Base-by-base conservation (phyloP, 1,140 invertebrate species). In the Pygmarrhopalites habei region DNA sequence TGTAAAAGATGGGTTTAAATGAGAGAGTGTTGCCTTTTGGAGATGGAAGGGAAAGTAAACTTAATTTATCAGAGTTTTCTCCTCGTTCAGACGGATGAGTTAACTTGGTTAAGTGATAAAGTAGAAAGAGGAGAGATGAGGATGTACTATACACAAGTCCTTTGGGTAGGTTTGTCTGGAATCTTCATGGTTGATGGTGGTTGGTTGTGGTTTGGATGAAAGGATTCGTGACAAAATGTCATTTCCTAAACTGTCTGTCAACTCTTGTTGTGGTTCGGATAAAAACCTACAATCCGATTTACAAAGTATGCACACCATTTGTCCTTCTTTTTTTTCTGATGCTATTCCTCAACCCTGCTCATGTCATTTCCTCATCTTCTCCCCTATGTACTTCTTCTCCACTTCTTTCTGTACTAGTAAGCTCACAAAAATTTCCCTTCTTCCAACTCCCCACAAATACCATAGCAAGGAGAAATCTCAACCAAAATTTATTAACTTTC, bases 171-270 rank as follows among this genome's bases (percentile, higher is more conserved):
- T 46, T n/a, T 46, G 21, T 5, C 5, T 46, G 21, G 21, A 17
- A 17, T 10, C 15, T 46, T 5, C 10, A 4, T 46, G 15, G 21
- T 46, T 21, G 44, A 19, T n/a, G 5, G 21, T 46, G 44, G n/a
- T n/a, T 21, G 17, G 44, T 5, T 12, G 10, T 10, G 44, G 19
- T 12, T 10, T 5, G 19, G 44, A 47, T 5, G 7, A n/a, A 47
- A 19, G 30, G 35, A 53, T 53, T 53, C 59, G 41, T 55, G 47
- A 62, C 60, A 62, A 62, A 62, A 46, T 15, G 60, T 62, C 60
- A 62, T 56, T 56, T 62, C 52, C 51, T 62, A 26, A 62, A 62
- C 51, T 43, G 52, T 56, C 52, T 56, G 52, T 62, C 60, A 62
- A 56, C 52, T 29, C 39, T 23, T 35, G 39, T 52, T 56, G 32